A percentile compares a stretch with the other conserved stretches of the same genome.
Evolutionary conservation across 1,140 invertebrate species (phyloP).

Genomic region (Zaprionus tsacasi): DNA sequence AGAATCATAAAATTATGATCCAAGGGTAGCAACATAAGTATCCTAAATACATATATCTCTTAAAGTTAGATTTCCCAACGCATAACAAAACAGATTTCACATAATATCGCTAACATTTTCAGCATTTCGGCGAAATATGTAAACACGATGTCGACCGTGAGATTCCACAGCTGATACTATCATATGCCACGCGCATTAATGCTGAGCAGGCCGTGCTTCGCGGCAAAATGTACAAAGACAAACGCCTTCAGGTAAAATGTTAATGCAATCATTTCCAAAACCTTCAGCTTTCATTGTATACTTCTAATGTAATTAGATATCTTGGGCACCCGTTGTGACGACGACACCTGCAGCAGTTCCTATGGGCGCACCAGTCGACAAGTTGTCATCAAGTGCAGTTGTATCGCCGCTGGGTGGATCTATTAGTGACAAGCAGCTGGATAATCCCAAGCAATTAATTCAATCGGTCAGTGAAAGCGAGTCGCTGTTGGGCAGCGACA

Average conservation of each 20-base stretch:
- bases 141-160: conserved; percentile 82
- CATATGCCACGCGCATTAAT: conserved; percentile 82
- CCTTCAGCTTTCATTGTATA: neutral
- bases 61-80: neutral
- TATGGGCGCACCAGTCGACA: conserved; percentile 68
- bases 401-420: conserved; percentile 11
- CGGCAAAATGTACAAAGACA: conserved; percentile 83
- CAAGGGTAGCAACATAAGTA: neutral
- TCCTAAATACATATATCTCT: neutral
- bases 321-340: conserved; percentile 77
- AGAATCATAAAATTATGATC: neutral
- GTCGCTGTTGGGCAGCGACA: conserved; percentile 69
- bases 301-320: conserved; percentile 56
- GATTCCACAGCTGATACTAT: conserved; percentile 79
- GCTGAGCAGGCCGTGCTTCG: conserved; percentile 83
- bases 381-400: conserved; percentile 21
- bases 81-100: neutral
- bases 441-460: conserved; percentile 62
- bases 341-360: conserved; percentile 39
- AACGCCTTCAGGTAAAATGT: conserved; percentile 63
- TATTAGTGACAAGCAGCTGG: conserved; percentile 28
- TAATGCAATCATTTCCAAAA: neutral
- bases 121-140: conserved; percentile 83
- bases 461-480: conserved; percentile 74
- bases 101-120: neutral